phyloP scores from a whole-genome alignment of 2,888 invertebrate genomes.

The Drosophila borealis region DNA sequence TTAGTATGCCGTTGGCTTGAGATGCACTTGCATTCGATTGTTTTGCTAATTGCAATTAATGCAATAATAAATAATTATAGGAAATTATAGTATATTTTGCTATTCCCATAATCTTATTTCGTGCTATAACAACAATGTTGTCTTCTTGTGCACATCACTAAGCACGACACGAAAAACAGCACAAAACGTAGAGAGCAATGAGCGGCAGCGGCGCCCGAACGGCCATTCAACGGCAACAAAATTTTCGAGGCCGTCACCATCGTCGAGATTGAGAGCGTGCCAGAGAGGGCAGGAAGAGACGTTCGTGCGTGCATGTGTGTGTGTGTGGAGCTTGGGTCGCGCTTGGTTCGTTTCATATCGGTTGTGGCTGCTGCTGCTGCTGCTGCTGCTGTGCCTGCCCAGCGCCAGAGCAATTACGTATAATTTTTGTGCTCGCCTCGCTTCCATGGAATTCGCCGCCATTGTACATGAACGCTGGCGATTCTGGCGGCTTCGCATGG shows the following conservation, averaged over 20 bases:
- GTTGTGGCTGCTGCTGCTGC: conserved; percentile 17
- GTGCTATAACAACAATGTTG: conserved; percentile 15
- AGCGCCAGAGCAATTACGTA: conserved; percentile 73
- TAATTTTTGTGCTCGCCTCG: conserved; percentile 59
- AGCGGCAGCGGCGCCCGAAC: conserved; percentile 54
- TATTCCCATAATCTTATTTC: neutral
- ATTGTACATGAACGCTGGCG: conserved; percentile 20
- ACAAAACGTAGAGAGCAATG: conserved; percentile 67
- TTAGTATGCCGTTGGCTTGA: conserved; percentile 1
- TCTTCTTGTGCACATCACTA: conserved; percentile 37
- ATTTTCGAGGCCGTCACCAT: conserved; percentile 57
- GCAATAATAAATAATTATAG: neutral
- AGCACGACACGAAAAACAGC: conserved; percentile 59
- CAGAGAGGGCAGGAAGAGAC: conserved; percentile 30
- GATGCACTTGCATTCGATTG: neutral
- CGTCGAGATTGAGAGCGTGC: conserved; percentile 38
- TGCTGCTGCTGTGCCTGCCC: conserved; percentile 61
- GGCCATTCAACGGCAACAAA: conserved; percentile 34
- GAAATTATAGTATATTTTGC: neutral
- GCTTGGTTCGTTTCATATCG: conserved; percentile 60
- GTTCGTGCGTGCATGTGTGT: conserved; percentile 19
- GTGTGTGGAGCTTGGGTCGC: conserved; percentile 54
- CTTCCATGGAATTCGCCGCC: conserved; percentile 56
- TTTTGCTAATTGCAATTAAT: conserved; percentile 1
- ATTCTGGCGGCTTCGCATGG: conserved; percentile 27